Conservation (phyloP, 1,140 invertebrate species). For the Calycopis cecrops region DNA sequence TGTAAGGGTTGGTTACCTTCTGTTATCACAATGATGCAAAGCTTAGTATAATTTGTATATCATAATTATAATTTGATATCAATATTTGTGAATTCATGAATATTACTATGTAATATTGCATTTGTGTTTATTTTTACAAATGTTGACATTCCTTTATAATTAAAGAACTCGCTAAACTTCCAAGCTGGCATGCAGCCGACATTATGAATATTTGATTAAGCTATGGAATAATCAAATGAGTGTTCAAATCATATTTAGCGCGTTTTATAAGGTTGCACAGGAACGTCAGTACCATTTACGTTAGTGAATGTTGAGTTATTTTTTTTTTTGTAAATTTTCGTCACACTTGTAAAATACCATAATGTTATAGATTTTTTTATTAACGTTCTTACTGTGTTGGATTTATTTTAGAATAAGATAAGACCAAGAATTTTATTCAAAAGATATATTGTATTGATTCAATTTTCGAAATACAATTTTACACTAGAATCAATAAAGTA, state of each 20-base stretch:
- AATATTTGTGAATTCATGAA: conserved; percentile 26
- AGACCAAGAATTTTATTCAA: conserved; percentile 67
- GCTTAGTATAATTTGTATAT: conserved; percentile 46
- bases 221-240: too few species aligned
- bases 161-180: not conserved
- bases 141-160: conserved; percentile 19
- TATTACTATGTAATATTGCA: conserved; percentile 42
- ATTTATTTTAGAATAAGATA: conserved; percentile 65
- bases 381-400: conserved; percentile 45
- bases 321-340: conserved; percentile 53
- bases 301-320: conserved; percentile 20
- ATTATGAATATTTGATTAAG: too few species aligned
- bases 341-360: conserved; percentile 54
- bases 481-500: conserved; percentile 73
- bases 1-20: conserved; percentile 49
- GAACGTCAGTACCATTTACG: not conserved
- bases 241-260: too few species aligned
- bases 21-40: conserved; percentile 43
- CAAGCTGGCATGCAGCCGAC: not conserved
- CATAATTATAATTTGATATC: conserved; percentile 20
- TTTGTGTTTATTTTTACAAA: conserved; percentile 23
- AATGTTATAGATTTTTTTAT: conserved; percentile 62
- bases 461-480: conserved; percentile 71
- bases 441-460: conserved; percentile 66
- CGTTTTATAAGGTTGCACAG: not conserved